Base-by-base conservation (phyloP, 2,888 invertebrate species). In the Pilophorus perplexus region DNA sequence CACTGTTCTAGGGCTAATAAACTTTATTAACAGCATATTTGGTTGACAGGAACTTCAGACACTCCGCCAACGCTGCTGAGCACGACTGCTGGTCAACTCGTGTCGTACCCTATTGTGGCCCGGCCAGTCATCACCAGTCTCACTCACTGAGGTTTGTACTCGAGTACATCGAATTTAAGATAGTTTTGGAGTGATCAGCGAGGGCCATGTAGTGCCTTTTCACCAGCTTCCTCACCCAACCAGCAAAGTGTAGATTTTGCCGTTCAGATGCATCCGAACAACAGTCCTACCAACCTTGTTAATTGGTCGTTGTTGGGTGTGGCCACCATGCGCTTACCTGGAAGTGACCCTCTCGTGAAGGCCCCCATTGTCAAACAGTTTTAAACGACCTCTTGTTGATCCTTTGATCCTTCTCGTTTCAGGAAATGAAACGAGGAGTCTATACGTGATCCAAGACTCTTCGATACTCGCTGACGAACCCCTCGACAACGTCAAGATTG, bases 31-130 rank as follows among this genome's bases (percentile, higher is more conserved):
- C 12, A 6, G 6, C 6, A 33, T 33, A 33, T 12, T 33, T 33
- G 12, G 12, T 33, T 42, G n/a, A 6, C 42, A 62, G 62, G 62
- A 46, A 46, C 62, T 6, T 28, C 62, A 25, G 62, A 62, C 22
- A 62, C 18, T 8, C 5, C 64, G 38, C 46, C 38, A 44, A 57
- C 67, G 78, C 77, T 65, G 70, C 73, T 4, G 52, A 64, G 64
- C 20, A 64, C 64, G 6, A 54, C 83, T 3, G 80, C 82, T 0
- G 83, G 83, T 64, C 82, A 85, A 1, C 79, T 85, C 73, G 83
- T 85, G 52, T 84, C 85, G 1, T 85, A 84, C 74, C 85, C 85
- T 1, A 84, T 85, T 50, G 84, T 85, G 82, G 84, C 84, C 14
- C 84, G 85, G 71, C 80, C 79, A 69, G 78, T 81, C 66, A 70